These are phyloP conservation scores for Rutpela maculata DNA, from an alignment of 2,888 invertebrate species.

Conservation along the genomic window DNA sequence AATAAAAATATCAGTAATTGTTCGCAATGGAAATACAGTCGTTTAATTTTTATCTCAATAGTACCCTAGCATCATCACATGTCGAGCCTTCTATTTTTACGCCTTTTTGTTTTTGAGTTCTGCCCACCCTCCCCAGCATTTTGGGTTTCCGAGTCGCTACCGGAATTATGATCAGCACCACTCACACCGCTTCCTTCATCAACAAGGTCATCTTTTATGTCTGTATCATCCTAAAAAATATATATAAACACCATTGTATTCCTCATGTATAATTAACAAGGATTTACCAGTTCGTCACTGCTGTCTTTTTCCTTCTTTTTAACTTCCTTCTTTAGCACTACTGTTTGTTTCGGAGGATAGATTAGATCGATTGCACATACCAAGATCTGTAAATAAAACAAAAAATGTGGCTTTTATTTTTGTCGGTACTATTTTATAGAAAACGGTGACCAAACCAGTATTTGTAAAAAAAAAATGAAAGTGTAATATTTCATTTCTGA, in stretches of 20 bases:
- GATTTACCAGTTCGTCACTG: conserved; percentile 72
- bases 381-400: conserved; percentile 77
- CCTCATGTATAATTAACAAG: background rate
- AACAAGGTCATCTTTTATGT: conserved; percentile 82
- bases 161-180: conserved; percentile 52
- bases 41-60: conserved; percentile 10
- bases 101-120: conserved; percentile 57
- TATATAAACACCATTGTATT: conserved; percentile 5
- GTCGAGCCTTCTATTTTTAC: conserved; percentile 59
- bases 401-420: conserved; percentile 31
- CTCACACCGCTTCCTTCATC: conserved; percentile 75
- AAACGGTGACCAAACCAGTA: background rate
- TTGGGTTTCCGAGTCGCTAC: conserved; percentile 50
- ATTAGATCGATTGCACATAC: conserved; percentile 92
- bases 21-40: conserved; percentile 7
- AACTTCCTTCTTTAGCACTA: conserved; percentile 66
- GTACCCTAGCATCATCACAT: conserved; percentile 54
- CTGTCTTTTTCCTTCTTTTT: conserved; percentile 70
- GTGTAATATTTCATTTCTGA: background rate
- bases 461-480: conserved; percentile 34
- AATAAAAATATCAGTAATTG: conserved; percentile 16
- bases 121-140: conserved; percentile 33
- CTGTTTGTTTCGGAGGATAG: conserved; percentile 83
- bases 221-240: conserved; percentile 74
- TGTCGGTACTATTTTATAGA: too few relatives aligned